phyloP scores from a whole-genome alignment of 1,140 invertebrate genomes.

The Macrostomum lignano region DNA sequence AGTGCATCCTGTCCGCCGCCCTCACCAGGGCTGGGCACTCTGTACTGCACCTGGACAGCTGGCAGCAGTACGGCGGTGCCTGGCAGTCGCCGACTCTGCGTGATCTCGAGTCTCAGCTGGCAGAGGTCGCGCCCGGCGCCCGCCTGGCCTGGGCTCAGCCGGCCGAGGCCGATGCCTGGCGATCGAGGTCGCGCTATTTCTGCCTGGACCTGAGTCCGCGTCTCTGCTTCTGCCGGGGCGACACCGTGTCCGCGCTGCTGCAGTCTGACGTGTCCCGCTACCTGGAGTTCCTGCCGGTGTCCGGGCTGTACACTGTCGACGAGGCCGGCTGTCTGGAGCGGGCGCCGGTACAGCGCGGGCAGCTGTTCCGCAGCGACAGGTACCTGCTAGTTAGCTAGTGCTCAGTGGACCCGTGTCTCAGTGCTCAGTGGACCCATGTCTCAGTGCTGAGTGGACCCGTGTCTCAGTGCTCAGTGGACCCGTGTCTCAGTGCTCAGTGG shows the following conservation, averaged over 20 bases:
- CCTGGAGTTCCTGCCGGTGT: background rate
- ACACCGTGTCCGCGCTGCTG: background rate
- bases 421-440: too few relatives aligned
- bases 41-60: too few relatives aligned
- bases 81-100: background rate
- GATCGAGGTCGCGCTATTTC: too few relatives aligned
- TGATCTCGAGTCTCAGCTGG: background rate
- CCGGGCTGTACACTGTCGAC: background rate
- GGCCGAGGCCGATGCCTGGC: too few relatives aligned
- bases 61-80: too few relatives aligned
- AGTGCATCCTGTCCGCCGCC: too few relatives aligned
- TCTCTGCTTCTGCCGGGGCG: constrained; percentile 5
- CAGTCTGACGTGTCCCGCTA: background rate
- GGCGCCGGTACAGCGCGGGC: constrained; percentile 2
- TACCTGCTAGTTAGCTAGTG: background rate
- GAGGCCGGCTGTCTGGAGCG: background rate
- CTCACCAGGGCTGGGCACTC: too few relatives aligned
- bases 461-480: too few relatives aligned
- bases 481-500: too few relatives aligned
- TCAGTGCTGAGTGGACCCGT: too few relatives aligned
- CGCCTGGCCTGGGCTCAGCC: constrained; percentile 7
- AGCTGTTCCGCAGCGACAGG: background rate
- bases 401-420: too few relatives aligned
- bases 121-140: background rate
- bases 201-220: too few relatives aligned